A percentile compares a stretch with the other conserved stretches of the same genome.
phyloP scores from a whole-genome alignment of 23 tunicate genomes.

The Halocynthia aurantium region DNA sequence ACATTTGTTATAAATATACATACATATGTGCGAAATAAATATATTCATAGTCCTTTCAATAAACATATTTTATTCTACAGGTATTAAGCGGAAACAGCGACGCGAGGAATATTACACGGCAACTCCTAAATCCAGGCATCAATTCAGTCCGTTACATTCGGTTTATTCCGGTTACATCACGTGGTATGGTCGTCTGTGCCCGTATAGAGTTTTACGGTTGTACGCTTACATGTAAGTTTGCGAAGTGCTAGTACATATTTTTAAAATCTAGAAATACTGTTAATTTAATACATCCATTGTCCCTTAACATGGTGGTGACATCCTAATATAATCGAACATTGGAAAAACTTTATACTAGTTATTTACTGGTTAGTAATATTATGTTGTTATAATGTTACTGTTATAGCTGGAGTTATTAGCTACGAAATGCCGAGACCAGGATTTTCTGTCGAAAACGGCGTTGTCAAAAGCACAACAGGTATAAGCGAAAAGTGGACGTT shows the following conservation, averaged over 20 bases:
- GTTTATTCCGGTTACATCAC: constrained; percentile 40
- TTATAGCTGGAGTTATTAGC: constrained; percentile 53
- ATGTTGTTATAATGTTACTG: no score
- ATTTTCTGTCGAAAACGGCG: constrained; percentile 11
- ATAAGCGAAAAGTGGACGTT: constrained; percentile 22
- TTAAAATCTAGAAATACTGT: no score
- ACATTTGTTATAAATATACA: neutral
- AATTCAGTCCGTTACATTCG: constrained; percentile 44
- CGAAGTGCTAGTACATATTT: no score
- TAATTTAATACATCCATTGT: no score
- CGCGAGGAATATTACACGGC: constrained; percentile 23
- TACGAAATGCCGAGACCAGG: constrained; percentile 63
- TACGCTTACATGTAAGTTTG: constrained; percentile 58
- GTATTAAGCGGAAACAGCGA: constrained; percentile 54
- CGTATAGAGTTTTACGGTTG: constrained; percentile 79
- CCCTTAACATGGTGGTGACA: no score
- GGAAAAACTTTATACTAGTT: no score
- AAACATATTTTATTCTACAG: constrained; percentile 11
- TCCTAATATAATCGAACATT: no score
- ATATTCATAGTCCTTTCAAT: neutral
- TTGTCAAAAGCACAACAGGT: neutral
- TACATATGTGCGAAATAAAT: neutral
- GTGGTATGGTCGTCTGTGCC: constrained; percentile 36
- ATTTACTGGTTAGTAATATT: no score
- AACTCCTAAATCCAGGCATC: constrained; percentile 40